Percentiles rank a stretch among this genome's conserved stretches.
These are phyloP conservation scores for Zaprionus ornatus DNA, from an alignment of 1,140 invertebrate genomes.

Conservation along the genomic window DNA sequence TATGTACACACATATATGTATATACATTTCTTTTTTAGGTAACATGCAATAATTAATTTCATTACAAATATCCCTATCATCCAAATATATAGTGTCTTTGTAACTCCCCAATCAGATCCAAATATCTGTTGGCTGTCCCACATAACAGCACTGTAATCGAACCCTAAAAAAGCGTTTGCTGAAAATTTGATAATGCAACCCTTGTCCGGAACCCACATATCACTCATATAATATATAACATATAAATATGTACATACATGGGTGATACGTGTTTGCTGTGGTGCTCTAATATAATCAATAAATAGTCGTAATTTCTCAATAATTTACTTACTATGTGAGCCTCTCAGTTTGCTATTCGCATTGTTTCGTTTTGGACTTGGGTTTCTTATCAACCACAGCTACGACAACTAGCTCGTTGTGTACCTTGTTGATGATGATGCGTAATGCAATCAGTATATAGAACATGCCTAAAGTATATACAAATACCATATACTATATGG, in stretches of 20 bases:
- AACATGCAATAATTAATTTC: too few species aligned
- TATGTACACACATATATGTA: too few species aligned
- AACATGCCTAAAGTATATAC: neutral
- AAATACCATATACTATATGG: neutral
- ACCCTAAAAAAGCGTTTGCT: neutral
- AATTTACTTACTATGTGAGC: neutral
- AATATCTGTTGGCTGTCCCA: neutral
- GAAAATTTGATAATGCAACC: neutral
- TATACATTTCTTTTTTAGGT: too few species aligned
- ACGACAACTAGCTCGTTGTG: neutral
- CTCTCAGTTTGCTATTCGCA: neutral
- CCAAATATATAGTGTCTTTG: neutral
- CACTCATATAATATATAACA: neutral
- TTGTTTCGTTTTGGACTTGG: neutral
- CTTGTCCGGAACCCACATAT: neutral
- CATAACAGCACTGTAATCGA: neutral
- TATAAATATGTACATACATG: neutral
- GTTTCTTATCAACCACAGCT: neutral
- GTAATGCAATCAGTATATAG: neutral
- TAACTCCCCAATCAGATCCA: neutral
- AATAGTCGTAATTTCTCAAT: constrained; percentile 2
- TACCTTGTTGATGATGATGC: neutral
- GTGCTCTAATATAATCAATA: constrained; percentile 9
- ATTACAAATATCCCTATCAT: too few species aligned
- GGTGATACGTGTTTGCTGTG: neutral